phyloP scores from a whole-genome alignment of 2,797 vertebrate species.

The Epinephelus awoara region DNA sequence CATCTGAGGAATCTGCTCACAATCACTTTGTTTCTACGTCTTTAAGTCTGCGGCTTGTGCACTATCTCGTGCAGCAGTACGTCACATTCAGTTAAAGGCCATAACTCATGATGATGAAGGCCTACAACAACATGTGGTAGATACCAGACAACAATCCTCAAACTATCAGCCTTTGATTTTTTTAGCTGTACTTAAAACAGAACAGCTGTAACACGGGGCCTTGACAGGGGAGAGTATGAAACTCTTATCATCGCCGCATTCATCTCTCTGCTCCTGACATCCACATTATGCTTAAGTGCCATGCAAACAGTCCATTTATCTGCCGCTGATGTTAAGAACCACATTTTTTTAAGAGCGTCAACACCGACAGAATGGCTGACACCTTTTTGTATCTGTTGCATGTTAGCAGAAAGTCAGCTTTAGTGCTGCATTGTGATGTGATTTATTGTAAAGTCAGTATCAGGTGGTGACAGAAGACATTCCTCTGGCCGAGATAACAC shows the following conservation, averaged over 20 bases:
- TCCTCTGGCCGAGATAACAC: constrained; percentile 56
- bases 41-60: background rate
- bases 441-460: constrained; percentile 66
- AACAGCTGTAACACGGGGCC: constrained; percentile 30
- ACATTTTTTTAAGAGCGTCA: constrained; percentile 7
- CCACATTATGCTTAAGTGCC: constrained; percentile 4
- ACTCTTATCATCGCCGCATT: constrained; percentile 10
- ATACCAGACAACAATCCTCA: constrained; percentile 23
- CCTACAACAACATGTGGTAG: background rate
- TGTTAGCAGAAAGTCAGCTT: constrained; percentile 37
- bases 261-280: constrained; percentile 16
- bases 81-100: constrained; percentile 18
- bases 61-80: background rate
- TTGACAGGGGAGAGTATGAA: background rate
- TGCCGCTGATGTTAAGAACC: constrained; percentile 13
- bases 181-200: constrained; percentile 1
- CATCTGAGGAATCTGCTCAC: constrained; percentile 27
- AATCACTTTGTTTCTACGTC: background rate
- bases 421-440: constrained; percentile 24
- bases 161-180: constrained; percentile 38
- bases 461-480: constrained; percentile 69
- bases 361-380: constrained; percentile 30
- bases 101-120: constrained; percentile 28
- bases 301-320: constrained; percentile 17
- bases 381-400: constrained; percentile 53